Base-by-base conservation (phyloP, 2,113 vertebrate genomes). In the Oreochromis spilurus region DNA sequence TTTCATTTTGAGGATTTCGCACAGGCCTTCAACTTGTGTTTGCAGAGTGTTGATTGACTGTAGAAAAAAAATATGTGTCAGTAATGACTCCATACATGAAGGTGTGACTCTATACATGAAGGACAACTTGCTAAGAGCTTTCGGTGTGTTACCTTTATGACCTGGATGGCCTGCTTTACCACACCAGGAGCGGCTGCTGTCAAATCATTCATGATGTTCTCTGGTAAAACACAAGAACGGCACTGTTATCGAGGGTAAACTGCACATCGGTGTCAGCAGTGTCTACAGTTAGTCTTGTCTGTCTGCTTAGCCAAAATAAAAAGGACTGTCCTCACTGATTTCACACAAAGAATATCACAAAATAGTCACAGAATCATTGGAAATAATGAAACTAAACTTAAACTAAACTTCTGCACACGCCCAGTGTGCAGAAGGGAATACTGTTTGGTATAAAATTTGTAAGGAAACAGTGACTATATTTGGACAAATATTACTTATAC, bases 1-100 rank as follows among this genome's bases (percentile, higher is more conserved):
- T 26, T 97, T 96, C 92, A 95, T 93, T 92, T 90, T 92, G 79
- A 99, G 90, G 1, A 95, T 95, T 88, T 97, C 95, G 10, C 96
- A 95, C 88, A 99, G 96, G 29, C 97, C 97, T 65, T 98, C 95
- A 3, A 97, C 97, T 90, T 95, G 97, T 92, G 97, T 96, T 94
- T 97, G 95, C 52, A 98, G 94, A 0, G 75, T 87, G 70, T 96
- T 94, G 72, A 98, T 94, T 5, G 97, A 95, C 98, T 99, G 92
- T 11, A 82, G 24, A 36, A 5, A 11, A 16, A 16, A 34, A 6
- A 2, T 5, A 2, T 0, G 58, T 7, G 50, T 57, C 1, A 29
- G 2, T 62, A 31, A 79, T 6, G 40, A 34, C 72, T 45, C 13
- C 1, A n/a, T 19, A 31, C 16, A 75, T 19, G 5, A 34, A 54